Base-by-base conservation (phyloP, 2,888 invertebrate genomes). In the Linnaemya tessellans region DNA sequence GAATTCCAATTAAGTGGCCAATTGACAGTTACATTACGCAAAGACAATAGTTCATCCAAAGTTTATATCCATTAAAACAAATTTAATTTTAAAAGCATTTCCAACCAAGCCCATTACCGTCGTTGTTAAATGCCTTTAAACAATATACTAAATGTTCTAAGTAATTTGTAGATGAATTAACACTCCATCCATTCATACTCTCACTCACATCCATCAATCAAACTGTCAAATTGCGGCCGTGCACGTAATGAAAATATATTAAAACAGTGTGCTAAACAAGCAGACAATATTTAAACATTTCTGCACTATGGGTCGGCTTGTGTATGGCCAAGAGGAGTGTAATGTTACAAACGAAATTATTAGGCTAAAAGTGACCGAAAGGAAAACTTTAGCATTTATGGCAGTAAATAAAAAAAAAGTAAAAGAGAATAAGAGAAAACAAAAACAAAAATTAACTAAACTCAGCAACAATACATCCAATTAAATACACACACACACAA, bases 291-390 rank as follows among this genome's bases (percentile, higher is more conserved):
- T 35, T 51, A 62, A 49, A 54, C 51, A 41, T 20, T 38, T 30
- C 18, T 22, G 18, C 46, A 41, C 41, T n/a, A 49, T n/a, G n/a
- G n/a, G 22, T 35, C 5, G 25, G 22, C 46, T 15, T 54, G 25
- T 62, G 5, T 67, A 46, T 35, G 49, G 8, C 13, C 1, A 43
- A 30, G 54, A 54, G 35, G 49, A 43, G 68, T 77, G 58, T 71
- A 51, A 71, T 75, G 77, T 67, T 65, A 78, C 71, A 81, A n/a
- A 80, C 65, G 71, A 77, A 67, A 62, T 84, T 84, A 84, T 80
- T 84, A 67, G 84, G 68, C 81, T 77, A 82, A 80, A 79, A 82
- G 70, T 84, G 83, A 78, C 78, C 80, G 58, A 49, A 84, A 81
- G 68, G 70, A 73, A 82, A 81, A 84, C 68, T 81, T 54, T 38